Evolutionary conservation across 2,888 invertebrate species (phyloP).

Genomic region (Scaptodrosophila latifasciaeformis): DNA sequence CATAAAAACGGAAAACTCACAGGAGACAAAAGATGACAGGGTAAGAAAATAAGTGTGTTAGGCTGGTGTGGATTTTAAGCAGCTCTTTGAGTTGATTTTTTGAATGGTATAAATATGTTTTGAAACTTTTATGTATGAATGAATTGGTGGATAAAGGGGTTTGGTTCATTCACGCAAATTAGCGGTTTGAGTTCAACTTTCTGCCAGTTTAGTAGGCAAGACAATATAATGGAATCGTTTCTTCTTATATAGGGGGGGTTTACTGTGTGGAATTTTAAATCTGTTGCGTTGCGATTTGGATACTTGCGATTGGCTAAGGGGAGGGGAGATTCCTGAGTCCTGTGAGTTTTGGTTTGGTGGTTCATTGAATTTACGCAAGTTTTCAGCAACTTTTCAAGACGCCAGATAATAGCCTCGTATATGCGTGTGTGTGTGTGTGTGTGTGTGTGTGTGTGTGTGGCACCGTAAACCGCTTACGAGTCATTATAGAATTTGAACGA

Average conservation of each 20-base stretch:
- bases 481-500: slow-evolving; percentile 61
- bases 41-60: background rate
- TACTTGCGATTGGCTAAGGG: background rate
- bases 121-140: no score
- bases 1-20: slow-evolving; percentile 8
- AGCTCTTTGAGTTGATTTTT: slow-evolving; percentile 16
- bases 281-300: background rate
- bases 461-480: slow-evolving; percentile 60
- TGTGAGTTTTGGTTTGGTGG: background rate
- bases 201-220: slow-evolving; percentile 11
- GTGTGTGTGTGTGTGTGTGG: slow-evolving; percentile 16
- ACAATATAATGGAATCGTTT: slow-evolving; percentile 17
- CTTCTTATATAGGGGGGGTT: slow-evolving; percentile 3
- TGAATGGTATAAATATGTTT: no score
- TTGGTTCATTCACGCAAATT: slow-evolving; percentile 50
- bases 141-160: no score
- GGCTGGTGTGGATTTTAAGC: slow-evolving; percentile 22
- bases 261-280: background rate
- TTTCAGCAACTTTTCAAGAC: slow-evolving; percentile 46
- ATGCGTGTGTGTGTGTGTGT: slow-evolving; percentile 4
- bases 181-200: slow-evolving; percentile 51
- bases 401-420: slow-evolving; percentile 18
- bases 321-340: background rate
- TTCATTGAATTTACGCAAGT: slow-evolving; percentile 25
- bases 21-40: background rate